Evolutionary conservation across 1,140 invertebrate genomes (phyloP).

Genomic region (Zaprionus tsacasi): DNA sequence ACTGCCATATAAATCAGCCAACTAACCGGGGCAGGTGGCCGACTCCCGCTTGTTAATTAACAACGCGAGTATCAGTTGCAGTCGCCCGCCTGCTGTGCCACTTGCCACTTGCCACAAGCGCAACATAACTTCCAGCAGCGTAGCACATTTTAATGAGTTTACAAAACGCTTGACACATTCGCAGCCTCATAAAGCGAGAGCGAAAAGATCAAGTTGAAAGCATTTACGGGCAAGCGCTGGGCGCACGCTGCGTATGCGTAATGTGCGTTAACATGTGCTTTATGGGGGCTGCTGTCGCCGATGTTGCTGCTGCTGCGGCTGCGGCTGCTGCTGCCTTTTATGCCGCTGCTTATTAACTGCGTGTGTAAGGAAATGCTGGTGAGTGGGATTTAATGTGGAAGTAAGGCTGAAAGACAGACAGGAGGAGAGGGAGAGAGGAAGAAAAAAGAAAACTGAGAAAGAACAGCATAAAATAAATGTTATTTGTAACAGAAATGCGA

Average conservation of each 20-base stretch:
- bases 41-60: constrained; percentile 34
- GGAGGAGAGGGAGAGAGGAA: neutral
- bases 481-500: too few relatives aligned
- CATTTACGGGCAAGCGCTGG: constrained; percentile 8
- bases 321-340: neutral
- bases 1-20: constrained; percentile 60
- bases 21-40: constrained; percentile 8
- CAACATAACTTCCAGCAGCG: constrained; percentile 67
- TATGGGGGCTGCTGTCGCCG: neutral
- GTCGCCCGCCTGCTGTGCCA: constrained; percentile 1
- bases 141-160: constrained; percentile 78
- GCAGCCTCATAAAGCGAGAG: constrained; percentile 56
- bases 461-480: neutral
- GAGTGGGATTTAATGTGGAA: constrained; percentile 39
- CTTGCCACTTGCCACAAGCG: constrained; percentile 14
- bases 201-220: constrained; percentile 38
- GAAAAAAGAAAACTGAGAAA: neutral
- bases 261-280: constrained; percentile 48
- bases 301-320: neutral
- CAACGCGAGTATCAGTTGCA: constrained; percentile 32
- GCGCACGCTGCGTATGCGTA: constrained; percentile 64
- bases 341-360: constrained; percentile 39
- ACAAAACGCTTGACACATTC: constrained; percentile 81
- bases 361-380: constrained; percentile 15
- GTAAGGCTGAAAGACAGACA: neutral